Conservation (phyloP, 2,113 vertebrate species). For the Crypturellus undulatus region DNA sequence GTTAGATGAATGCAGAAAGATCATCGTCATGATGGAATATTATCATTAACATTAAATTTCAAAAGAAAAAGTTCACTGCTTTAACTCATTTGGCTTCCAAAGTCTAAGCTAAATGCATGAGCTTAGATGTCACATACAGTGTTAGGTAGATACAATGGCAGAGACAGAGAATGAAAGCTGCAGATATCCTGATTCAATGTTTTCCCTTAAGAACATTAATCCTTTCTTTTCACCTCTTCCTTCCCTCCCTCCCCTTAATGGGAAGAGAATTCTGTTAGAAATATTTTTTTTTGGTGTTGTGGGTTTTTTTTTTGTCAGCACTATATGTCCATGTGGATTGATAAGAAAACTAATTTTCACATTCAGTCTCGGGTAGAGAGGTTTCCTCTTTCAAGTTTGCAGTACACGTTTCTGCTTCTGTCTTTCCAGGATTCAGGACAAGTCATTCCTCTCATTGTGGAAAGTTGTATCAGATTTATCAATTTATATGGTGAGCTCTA, state of each 20-base stretch:
- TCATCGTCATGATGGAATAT: not conserved
- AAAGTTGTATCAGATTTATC: slow-evolving; percentile 98
- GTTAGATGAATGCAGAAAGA: not conserved
- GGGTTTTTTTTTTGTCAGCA: not conserved
- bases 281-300: not conserved
- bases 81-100: slow-evolving; percentile 40
- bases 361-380: not conserved
- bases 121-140: slow-evolving; percentile 43
- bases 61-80: slow-evolving; percentile 18
- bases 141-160: not conserved
- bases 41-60: not conserved
- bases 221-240: not conserved
- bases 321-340: slow-evolving; percentile 55
- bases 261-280: not conserved
- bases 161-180: not conserved
- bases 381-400: not conserved
- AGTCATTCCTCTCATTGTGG: slow-evolving; percentile 94
- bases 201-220: not conserved
- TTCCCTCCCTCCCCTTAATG: not conserved
- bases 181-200: accelerated
- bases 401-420: slow-evolving; percentile 12
- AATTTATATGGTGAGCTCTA: slow-evolving; percentile 93
- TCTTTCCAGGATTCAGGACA: slow-evolving; percentile 93
- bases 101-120: slow-evolving; percentile 31
- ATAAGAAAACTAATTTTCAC: slow-evolving; percentile 13